Percentiles rank a stretch among this genome's conserved stretches.
Evolutionary conservation across 2,797 vertebrate genomes (phyloP).

Genomic region (Geotrypetes seraphini): DNA sequence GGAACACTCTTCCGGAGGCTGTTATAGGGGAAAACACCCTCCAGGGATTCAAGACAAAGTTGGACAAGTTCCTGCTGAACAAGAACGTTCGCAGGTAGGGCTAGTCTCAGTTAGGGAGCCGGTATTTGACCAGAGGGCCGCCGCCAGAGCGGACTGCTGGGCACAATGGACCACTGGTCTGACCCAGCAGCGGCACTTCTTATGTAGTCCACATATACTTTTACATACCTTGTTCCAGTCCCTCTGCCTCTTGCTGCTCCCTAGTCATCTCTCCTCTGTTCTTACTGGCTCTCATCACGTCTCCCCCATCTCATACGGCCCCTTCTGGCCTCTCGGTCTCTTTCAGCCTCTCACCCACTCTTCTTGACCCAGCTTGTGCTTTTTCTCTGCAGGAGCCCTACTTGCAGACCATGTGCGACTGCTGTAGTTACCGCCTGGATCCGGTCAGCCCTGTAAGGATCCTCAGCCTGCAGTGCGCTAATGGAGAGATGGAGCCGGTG

Average conservation of each 20-base stretch:
- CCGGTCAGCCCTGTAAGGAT: conserved; percentile 65
- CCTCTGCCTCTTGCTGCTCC: neutral
- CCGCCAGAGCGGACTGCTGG: too few species aligned
- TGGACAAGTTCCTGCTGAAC: too few species aligned
- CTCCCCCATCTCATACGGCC: neutral
- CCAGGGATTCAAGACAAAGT: too few species aligned
- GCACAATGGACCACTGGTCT: too few species aligned
- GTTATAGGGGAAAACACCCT: too few species aligned
- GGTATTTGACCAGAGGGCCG: too few species aligned
- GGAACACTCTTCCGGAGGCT: too few species aligned
- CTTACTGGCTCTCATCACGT: neutral
- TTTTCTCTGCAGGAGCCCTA: conserved; percentile 69
- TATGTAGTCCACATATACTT: too few species aligned
- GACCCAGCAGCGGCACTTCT: too few species aligned
- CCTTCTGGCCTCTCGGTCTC: neutral
- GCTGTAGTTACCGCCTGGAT: conserved; percentile 80
- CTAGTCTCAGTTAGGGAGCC: too few species aligned
- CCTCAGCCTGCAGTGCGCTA: conserved; percentile 64
- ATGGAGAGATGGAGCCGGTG: conserved; percentile 57
- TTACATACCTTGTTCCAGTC: too few species aligned
- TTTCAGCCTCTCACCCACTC: neutral
- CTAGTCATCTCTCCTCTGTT: neutral
- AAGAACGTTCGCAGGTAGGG: too few species aligned
- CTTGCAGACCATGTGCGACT: conserved; percentile 71
- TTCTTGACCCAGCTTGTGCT: neutral